Base-by-base conservation (phyloP, 2,888 invertebrate species). In the Barypeithes pellucidus region DNA sequence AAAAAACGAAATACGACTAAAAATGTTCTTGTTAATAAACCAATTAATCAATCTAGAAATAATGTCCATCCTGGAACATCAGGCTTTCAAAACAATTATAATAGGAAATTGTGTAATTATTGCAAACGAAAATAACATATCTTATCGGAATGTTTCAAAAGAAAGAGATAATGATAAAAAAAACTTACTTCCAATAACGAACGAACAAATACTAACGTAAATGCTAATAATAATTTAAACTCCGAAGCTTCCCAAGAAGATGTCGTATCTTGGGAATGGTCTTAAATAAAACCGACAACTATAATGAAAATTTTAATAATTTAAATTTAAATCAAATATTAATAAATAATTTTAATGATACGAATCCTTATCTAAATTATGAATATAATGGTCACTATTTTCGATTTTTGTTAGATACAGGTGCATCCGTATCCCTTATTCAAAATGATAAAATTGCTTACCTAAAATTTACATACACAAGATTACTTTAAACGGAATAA, bases 91-190 rank as follows among this genome's bases (percentile, higher is more conserved):
- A 12, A n/a, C 39, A n/a, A 0, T 1, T 14, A 16, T 7, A 14
- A 45, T 39, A 45, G 8, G 4, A 45, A 45, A 45, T 45, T 45
- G 4, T 45, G 43, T 8, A 45, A 45, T 16, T 3, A 45, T 16
- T 45, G 16, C 20, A 52, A 52, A 52, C 9, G 16, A 16, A 45
- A 16, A 45, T 16, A 4, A 16, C 43, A 45, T 8, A 1, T 45
- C 1, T 1, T 16, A 16, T 14, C 43, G 4, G 75, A 75, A 57
- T 75, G 76, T 69, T 43, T 62, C 2, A 75, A 72, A 66, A 22
- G 72, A 54, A 24, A 65, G 47, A 18, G 73, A 74, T 45, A 45
- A 45, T 8, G 18, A 45, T 45, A 45, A 45, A 47, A 45, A 47
- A n/a, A 39, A n/a, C 12, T 39, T 39, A n/a, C 11, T 39, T 9